These are phyloP conservation scores for Pollimyrus isidori DNA, from an alignment of 2,113 vertebrate species.

Conservation along the genomic window DNA sequence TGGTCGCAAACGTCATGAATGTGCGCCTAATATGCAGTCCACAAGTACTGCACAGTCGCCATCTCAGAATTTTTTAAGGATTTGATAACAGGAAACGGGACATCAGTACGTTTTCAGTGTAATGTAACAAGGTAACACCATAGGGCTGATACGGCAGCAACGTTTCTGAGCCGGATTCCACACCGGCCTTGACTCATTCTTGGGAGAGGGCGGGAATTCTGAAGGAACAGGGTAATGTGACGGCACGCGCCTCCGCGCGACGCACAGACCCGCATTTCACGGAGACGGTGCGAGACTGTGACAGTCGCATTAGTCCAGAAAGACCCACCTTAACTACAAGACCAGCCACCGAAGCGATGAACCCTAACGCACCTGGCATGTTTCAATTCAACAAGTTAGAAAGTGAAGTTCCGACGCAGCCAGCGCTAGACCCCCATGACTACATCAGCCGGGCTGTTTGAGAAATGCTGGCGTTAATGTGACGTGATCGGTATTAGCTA, in stretches of 20 bases:
- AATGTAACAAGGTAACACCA: not conserved
- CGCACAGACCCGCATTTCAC: not conserved
- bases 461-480: not conserved
- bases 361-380: not conserved
- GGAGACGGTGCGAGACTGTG: not conserved
- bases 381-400: not conserved
- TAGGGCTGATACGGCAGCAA: not conserved
- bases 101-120: not conserved
- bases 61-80: not conserved
- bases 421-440: not conserved
- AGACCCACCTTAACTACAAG: not conserved
- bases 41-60: not conserved
- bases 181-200: not conserved
- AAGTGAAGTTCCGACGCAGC: not conserved
- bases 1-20: not conserved
- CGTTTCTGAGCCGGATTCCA: not conserved
- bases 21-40: not conserved
- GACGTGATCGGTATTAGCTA: not conserved
- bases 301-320: not conserved
- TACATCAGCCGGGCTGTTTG: not conserved
- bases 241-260: not conserved
- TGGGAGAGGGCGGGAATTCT: slow-evolving; percentile 6
- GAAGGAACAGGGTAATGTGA: not conserved
- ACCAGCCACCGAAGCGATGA: not conserved
- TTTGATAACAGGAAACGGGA: not conserved